A percentile compares a stretch with the other conserved stretches of the same genome.
Evolutionary conservation across 2,888 invertebrate genomes (phyloP).

Genomic region (Oscheius sp.): DNA sequence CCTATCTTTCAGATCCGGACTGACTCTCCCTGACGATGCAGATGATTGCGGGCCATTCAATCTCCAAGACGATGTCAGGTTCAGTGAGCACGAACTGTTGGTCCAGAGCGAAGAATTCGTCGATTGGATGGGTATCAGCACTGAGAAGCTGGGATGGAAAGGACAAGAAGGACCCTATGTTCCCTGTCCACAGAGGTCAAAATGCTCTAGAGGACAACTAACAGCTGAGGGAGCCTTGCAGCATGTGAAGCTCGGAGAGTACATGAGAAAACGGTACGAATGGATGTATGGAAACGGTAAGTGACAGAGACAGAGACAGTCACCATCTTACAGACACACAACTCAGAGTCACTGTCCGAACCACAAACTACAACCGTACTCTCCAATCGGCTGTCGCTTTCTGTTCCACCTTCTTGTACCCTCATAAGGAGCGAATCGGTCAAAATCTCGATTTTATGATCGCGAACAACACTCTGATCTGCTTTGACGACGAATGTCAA

Average conservation of each 20-base stretch:
- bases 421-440: constrained; percentile 19
- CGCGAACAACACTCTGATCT: constrained; percentile 21
- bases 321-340: too few species aligned
- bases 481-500: constrained; percentile 14
- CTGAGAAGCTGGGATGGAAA: constrained; percentile 4
- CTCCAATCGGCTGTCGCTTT: constrained; percentile 89
- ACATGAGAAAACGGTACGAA: constrained; percentile 76
- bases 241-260: constrained; percentile 83
- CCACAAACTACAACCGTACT: constrained; percentile 88
- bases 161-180: not conserved
- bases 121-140: not conserved
- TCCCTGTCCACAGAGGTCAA: too few species aligned
- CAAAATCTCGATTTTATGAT: constrained; percentile 13
- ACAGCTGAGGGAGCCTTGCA: constrained; percentile 86
- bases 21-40: not conserved
- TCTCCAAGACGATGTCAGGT: not conserved
- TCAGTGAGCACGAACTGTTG: not conserved
- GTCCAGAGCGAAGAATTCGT: not conserved
- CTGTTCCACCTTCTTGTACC: constrained; percentile 80
- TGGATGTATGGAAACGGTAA: constrained; percentile 36
- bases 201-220: constrained; percentile 78
- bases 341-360: not conserved
- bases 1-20: constrained; percentile 11
- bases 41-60: not conserved
- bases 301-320: too few species aligned